phyloP scores from a whole-genome alignment of 2,113 vertebrate genomes.

The Glaucomys volans region DNA sequence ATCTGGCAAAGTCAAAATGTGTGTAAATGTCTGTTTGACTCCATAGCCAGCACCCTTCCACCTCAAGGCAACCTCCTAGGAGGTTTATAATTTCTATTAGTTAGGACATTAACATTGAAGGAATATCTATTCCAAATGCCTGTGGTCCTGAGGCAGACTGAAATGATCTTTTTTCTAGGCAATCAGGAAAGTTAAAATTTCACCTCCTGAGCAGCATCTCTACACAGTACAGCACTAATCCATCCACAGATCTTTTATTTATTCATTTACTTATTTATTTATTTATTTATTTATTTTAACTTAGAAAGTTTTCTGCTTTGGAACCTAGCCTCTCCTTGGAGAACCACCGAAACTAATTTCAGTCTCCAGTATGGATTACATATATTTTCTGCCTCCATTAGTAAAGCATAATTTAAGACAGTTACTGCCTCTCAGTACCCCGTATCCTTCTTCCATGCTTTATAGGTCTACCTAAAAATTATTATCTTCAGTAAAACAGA shows the following conservation, averaged over 20 bases:
- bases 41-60: neutral
- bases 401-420: neutral
- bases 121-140: constrained; percentile 27
- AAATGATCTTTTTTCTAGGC: constrained; percentile 41
- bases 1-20: constrained; percentile 1
- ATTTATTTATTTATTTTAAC: neutral
- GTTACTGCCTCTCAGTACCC: neutral
- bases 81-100: constrained; percentile 14
- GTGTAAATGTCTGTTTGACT: constrained; percentile 2
- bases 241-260: no score
- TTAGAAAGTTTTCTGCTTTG: neutral
- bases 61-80: neutral
- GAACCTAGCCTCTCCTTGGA: neutral
- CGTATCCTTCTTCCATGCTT: neutral
- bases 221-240: neutral
- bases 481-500: neutral
- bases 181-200: neutral
- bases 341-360: neutral
- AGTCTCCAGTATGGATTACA: neutral
- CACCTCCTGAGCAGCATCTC: neutral
- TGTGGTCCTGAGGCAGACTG: constrained; percentile 1
- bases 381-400: neutral
- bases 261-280: no score
- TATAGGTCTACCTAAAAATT: neutral
- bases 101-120: neutral